Conservation (phyloP, 2,113 vertebrate species). For the Takifugu bimaculatus region DNA sequence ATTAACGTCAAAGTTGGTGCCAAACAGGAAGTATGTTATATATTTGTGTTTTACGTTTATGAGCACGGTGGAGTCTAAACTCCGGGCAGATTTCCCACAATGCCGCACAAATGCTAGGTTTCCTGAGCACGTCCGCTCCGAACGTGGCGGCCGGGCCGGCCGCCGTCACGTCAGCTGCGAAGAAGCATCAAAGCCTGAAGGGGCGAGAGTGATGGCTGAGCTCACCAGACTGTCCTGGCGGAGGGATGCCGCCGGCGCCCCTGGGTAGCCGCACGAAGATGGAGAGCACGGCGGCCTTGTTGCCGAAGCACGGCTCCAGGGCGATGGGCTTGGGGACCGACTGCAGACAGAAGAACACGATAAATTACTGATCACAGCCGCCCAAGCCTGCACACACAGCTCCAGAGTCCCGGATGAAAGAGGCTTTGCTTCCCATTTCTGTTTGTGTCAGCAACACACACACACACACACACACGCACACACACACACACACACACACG, state of each 20-base stretch:
- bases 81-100: too few relatives aligned
- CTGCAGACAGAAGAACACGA: slow-evolving; percentile 56
- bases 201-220: slow-evolving; percentile 12
- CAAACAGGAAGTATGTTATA: too few relatives aligned
- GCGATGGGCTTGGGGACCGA: slow-evolving; percentile 95
- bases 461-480: too few relatives aligned
- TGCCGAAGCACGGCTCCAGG: slow-evolving; percentile 95
- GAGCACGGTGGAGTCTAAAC: too few relatives aligned
- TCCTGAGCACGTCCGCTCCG: too few relatives aligned
- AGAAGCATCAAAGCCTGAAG: too few relatives aligned
- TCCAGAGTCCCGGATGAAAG: slow-evolving; percentile 27
- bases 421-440: slow-evolving; percentile 35
- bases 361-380: too few relatives aligned
- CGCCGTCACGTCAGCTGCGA: too few relatives aligned
- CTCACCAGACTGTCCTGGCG: slow-evolving; percentile 95
- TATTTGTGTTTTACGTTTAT: too few relatives aligned
- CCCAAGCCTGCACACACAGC: slow-evolving; percentile 14
- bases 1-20: too few relatives aligned
- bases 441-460: slow-evolving; percentile 46
- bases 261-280: slow-evolving; percentile 94
- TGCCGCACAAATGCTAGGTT: too few relatives aligned
- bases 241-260: slow-evolving; percentile 89
- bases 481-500: slow-evolving; percentile 4
- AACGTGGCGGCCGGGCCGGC: too few relatives aligned
- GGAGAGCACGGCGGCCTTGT: slow-evolving; percentile 96